These are phyloP conservation scores for Patiria pectinifera DNA, from an alignment of 53 echinoderm and acorn worm genomes.

Conservation along the genomic window DNA sequence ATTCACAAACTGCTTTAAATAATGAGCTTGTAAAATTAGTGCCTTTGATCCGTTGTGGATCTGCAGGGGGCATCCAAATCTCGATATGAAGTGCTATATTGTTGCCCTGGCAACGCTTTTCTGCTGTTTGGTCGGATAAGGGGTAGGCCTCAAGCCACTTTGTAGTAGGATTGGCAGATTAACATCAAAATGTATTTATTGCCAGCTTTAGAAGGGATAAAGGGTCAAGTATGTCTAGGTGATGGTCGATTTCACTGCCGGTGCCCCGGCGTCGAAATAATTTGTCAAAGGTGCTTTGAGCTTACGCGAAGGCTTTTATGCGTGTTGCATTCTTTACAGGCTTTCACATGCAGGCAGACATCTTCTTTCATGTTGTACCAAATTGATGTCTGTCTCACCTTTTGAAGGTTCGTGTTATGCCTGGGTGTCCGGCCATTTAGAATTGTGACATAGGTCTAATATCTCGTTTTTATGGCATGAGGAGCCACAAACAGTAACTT, in stretches of 20 bases:
- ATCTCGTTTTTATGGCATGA: background rate
- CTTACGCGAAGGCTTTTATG: conserved; percentile 19
- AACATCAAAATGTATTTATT: conserved; percentile 58
- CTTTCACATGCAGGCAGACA: background rate
- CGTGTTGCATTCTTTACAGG: conserved; percentile 28
- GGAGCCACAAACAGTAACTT: background rate
- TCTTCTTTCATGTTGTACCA: conserved; percentile 19
- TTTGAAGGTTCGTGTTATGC: conserved; percentile 8
- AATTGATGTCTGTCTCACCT: background rate
- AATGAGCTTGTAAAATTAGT: conserved; percentile 67
- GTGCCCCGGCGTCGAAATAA: background rate
- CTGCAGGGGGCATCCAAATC: conserved; percentile 57
- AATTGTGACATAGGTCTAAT: background rate
- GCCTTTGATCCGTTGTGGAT: conserved; percentile 79
- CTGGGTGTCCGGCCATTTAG: background rate
- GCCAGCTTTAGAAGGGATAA: background rate
- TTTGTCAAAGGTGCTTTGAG: conserved; percentile 8
- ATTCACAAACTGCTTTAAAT: conserved; percentile 61
- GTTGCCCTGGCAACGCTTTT: conserved; percentile 41
- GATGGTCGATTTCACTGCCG: background rate
- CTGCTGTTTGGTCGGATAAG: conserved; percentile 55
- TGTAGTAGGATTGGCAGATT: conserved; percentile 57
- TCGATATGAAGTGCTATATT: conserved; percentile 65
- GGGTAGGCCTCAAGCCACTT: conserved; percentile 69
- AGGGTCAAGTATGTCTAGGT: background rate